phyloP scores from a whole-genome alignment of 2,113 vertebrate species.

The Ceuthmochares aereus region DNA sequence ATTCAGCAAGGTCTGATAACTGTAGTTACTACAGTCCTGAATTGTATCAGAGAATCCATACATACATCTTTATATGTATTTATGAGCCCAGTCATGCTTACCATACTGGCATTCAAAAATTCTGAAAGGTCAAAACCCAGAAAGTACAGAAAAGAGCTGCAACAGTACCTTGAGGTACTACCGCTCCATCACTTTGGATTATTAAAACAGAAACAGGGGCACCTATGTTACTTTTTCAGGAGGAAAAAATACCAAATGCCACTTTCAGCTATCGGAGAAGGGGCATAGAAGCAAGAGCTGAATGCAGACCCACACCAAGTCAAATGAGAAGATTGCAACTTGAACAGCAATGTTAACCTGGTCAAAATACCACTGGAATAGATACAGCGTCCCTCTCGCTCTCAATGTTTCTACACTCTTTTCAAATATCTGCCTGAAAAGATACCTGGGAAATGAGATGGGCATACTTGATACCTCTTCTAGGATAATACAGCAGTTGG shows the following conservation, averaged over 20 bases:
- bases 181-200: not conserved
- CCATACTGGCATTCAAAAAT: not conserved
- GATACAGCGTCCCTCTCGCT: not conserved
- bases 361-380: not conserved
- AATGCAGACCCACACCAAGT: not conserved
- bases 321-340: not conserved
- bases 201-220: not conserved
- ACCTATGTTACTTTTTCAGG: not conserved
- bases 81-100: not conserved
- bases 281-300: not conserved
- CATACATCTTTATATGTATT: not conserved
- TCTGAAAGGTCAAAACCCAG: not conserved
- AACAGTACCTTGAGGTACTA: not conserved
- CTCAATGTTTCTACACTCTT: not conserved
- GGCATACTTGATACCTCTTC: not conserved
- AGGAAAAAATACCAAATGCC: not conserved
- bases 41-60: not conserved
- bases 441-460: not conserved
- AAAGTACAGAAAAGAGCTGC: not conserved
- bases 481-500: not conserved
- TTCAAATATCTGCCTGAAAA: not conserved
- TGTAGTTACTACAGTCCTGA: not conserved
- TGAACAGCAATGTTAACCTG: not conserved
- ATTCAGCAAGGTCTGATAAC: not conserved
- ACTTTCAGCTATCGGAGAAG: not conserved